Base-by-base conservation (phyloP, 1,140 invertebrate species). In the Eufriesea mexicana region DNA sequence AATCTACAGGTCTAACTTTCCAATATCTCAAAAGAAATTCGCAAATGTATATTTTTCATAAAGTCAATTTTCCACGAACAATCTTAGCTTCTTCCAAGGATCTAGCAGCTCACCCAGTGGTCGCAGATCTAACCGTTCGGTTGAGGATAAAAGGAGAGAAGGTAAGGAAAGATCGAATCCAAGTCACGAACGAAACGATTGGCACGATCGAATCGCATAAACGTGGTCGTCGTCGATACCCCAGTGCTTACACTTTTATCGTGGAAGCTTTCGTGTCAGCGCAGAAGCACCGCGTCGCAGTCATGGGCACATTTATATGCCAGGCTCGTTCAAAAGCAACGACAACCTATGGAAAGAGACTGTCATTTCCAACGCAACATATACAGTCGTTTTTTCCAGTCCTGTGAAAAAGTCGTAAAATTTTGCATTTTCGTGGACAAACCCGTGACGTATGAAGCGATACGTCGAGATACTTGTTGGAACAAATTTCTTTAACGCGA, bases 341-440 rank as follows among this genome's bases (percentile, higher is more conserved):
- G 77, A 79, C 77, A 79, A 70, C 54, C 77, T 61, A 70, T 79
- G 54, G 42, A 49, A 55, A 61, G 42, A 28, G 35, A 49, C 42
- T 28, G 77, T 59, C 77, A 47, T 23, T 42, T 61, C 51, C 66
- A 59, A 28, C 49, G 42, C 42, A 45, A 51, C 45, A 23, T 55
- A 51, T 71, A 61, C 25, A 71, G 10, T 57, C 47, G 23, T 77
- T 59, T 25, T 42, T 61, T 59, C 77, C 67, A 57, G 55, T 61
- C n/a, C 20, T 25, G 54, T 2, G 14, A 18, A 9, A 28, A 16
- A 9, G 28, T 71, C 66, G 55, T 79, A 71, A 79, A 79, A 67
- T 45, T 25, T 66, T 49, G 49, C 49, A 45, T 79, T 42, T 28
- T 57, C 42, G n/a, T 45, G 20, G 8, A 35, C 20, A 8, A 45